These are phyloP conservation scores for Steromphala cineraria DNA, from an alignment of 2,888 invertebrate species.

Conservation along the genomic window DNA sequence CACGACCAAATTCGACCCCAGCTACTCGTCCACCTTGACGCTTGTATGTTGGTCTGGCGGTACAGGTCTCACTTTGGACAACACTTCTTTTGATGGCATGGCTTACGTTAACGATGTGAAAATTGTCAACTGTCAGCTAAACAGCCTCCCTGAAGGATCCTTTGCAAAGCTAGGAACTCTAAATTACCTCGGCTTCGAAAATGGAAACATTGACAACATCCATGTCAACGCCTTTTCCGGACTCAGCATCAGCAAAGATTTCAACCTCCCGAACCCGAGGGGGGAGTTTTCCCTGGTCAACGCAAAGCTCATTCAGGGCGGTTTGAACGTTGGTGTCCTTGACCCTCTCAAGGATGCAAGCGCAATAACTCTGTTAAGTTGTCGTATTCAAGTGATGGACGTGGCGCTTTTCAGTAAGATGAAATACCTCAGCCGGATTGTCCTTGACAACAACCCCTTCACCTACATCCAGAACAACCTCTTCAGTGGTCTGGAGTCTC, in stretches of 20 bases:
- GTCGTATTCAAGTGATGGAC: background rate
- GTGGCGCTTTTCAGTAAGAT: background rate
- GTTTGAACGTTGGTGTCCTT: background rate
- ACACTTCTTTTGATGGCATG: background rate
- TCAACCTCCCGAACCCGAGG: background rate
- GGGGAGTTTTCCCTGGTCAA: background rate
- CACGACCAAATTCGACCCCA: background rate
- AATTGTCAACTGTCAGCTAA: background rate
- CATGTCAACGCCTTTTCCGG: background rate
- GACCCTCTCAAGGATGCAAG: background rate
- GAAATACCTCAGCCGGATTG: background rate
- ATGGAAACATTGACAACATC: background rate
- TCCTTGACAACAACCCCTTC: background rate
- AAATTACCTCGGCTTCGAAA: background rate
- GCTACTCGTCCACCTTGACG: background rate
- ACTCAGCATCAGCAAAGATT: background rate
- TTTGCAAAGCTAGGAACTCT: background rate
- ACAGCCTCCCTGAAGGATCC: background rate
- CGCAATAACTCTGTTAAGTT: background rate
- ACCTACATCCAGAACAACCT: background rate
- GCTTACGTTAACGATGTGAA: background rate
- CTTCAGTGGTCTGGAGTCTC: background rate
- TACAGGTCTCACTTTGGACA: background rate
- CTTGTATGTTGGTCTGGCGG: background rate
- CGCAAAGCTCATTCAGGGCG: background rate